A percentile compares a stretch with the other conserved stretches of the same genome.
phyloP scores from a whole-genome alignment of 2,888 invertebrate genomes.

The Latrodectus elegans region DNA sequence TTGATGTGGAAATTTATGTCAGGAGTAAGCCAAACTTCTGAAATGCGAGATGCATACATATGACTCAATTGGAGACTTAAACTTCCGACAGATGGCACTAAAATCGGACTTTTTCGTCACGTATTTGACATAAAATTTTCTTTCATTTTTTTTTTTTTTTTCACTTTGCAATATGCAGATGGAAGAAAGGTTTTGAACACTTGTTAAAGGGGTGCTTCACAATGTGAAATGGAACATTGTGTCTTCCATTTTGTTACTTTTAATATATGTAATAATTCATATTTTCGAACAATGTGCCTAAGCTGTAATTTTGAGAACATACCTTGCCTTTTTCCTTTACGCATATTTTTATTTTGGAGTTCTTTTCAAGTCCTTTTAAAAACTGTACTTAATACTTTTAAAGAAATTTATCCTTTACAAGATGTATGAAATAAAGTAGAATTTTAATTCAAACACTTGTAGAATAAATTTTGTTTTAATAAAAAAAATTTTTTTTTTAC shows the following conservation, averaged over 20 bases:
- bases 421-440: too few species aligned
- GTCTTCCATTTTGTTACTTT: background rate
- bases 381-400: too few species aligned
- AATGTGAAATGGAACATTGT: background rate
- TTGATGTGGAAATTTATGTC: slow-evolving; percentile 47
- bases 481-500: too few species aligned
- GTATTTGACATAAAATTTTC: slow-evolving; percentile 38
- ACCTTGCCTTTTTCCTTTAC: too few species aligned
- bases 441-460: too few species aligned
- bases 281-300: background rate
- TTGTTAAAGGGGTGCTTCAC: background rate
- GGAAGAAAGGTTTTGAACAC: background rate
- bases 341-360: too few species aligned
- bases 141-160: background rate
- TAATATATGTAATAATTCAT: background rate
- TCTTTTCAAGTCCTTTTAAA: too few species aligned
- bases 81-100: slow-evolving; percentile 35
- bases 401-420: too few species aligned
- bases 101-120: slow-evolving; percentile 51
- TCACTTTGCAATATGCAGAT: background rate
- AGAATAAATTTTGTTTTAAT: too few species aligned
- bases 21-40: slow-evolving; percentile 24
- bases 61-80: slow-evolving; percentile 27
- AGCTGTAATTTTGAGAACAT: too few species aligned
- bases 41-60: slow-evolving; percentile 45